Evolutionary conservation across 2,113 vertebrate genomes (phyloP).

Genomic region (Eretmochelys imbricata): DNA sequence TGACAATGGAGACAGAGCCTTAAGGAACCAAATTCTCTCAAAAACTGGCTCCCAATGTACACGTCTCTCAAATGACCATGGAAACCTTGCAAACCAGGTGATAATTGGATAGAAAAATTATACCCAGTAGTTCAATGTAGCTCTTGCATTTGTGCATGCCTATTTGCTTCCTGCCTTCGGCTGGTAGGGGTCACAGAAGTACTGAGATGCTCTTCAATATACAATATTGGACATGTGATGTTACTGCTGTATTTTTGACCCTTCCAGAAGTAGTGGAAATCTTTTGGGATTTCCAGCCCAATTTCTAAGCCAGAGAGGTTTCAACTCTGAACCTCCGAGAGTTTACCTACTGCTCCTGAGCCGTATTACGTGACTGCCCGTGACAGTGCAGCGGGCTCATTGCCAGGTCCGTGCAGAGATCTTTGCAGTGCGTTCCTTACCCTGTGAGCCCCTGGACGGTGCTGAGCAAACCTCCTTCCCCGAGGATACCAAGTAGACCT

Average conservation of each 20-base stretch:
- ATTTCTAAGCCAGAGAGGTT: accelerated
- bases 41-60: background rate
- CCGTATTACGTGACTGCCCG: background rate
- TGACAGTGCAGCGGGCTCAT: background rate
- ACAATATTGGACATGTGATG: background rate
- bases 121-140: background rate
- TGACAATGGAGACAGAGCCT: accelerated
- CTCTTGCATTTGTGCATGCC: background rate
- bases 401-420: accelerated
- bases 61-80: background rate
- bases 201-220: background rate
- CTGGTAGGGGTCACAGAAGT: background rate
- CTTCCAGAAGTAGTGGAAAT: background rate
- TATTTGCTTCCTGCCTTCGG: background rate
- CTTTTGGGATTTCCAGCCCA: accelerated
- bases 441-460: slow-evolving; percentile 72
- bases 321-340: background rate
- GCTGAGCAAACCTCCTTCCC: slow-evolving; percentile 74
- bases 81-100: accelerated
- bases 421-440: background rate
- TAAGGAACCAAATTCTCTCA: accelerated
- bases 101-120: accelerated
- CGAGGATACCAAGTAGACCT: slow-evolving; percentile 60
- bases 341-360: accelerated
- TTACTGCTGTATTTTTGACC: background rate